Evolutionary conservation across 1,140 invertebrate genomes (phyloP), one percentile per base, ranked within the genome.

Genomic region (Bombus terrestris): DNA sequence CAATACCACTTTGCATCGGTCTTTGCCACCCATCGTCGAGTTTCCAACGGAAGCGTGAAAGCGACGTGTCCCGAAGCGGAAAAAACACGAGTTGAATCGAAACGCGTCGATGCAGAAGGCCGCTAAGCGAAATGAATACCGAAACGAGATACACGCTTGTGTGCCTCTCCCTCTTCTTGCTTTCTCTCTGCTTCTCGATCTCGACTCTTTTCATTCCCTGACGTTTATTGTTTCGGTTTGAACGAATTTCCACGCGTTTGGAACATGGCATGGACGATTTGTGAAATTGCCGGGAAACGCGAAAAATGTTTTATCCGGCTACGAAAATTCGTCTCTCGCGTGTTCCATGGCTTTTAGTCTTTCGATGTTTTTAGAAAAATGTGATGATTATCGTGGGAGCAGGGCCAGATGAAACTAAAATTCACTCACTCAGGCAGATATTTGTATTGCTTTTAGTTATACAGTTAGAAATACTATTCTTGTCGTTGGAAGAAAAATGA

Each of bases 41-140:
- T 59, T 71, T 79, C 9, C 75, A 62, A 62, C 62, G 25, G 32
- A 25, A n/a, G 35, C 66, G 53, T 77, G 47, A 68, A 83, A 68
- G 35, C 37, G 25, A 10, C 47, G 41, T n/a, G 57, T 37, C 37
- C 47, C 32, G 39, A 75, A 10, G 47, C 39, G 75, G 47, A 62
- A 79, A 80, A 41, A 84, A 79, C 15, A 37, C 39, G n/a, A 10
- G 76, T 72, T 64, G 66, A 84, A 62, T 84, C 83, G 66, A 72
- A 79, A 72, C 66, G 76, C 83, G 75, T 72, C 39, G 53, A 84
- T 28, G 53, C 59, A 22, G 22, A 78, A 79, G 53, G 59, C 66
- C 66, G 76, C 43, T 22, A 32, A 25, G 47, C 66, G 53, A 59
- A 84, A 84, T 62, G 66, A 84, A 84, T 62, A 53, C 28, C 32